phyloP scores from a whole-genome alignment of 2,888 invertebrate species.

The Mesorhabditis sp. region DNA sequence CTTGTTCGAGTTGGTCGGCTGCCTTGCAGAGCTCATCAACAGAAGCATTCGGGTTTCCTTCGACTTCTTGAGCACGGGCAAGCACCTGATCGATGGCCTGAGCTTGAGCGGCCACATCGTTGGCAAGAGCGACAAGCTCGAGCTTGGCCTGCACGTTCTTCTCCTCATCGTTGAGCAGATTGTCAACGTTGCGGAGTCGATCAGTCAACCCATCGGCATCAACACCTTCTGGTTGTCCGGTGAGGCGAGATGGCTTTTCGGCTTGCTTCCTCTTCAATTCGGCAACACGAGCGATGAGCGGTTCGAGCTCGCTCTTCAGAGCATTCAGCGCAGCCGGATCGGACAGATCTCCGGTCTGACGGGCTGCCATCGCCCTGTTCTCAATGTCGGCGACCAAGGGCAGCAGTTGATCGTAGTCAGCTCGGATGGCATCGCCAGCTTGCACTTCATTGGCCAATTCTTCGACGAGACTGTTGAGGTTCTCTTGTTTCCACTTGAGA shows the following conservation, averaged over 20 bases:
- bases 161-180: slow-evolving; percentile 18
- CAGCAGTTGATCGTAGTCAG: not conserved
- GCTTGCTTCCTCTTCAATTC: slow-evolving; percentile 7
- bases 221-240: slow-evolving; percentile 17
- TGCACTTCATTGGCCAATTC: slow-evolving; percentile 1
- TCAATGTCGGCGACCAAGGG: not conserved
- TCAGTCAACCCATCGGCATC: slow-evolving; percentile 18
- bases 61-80: slow-evolving; percentile 21
- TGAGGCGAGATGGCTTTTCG: not conserved
- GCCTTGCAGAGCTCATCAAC: slow-evolving; percentile 14
- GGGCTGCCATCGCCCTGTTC: not conserved
- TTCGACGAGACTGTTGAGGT: not conserved
- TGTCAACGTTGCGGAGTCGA: slow-evolving; percentile 16
- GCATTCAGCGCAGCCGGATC: slow-evolving; percentile 17
- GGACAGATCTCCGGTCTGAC: not conserved
- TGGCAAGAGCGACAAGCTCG: slow-evolving; percentile 14
- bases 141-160: slow-evolving; percentile 14
- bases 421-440: not conserved
- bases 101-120: slow-evolving; percentile 19
- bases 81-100: slow-evolving; percentile 20
- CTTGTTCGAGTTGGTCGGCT: not conserved
- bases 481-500: not conserved
- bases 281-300: slow-evolving; percentile 17
- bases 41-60: slow-evolving; percentile 16
- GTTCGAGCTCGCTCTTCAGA: slow-evolving; percentile 18